phyloP scores from a whole-genome alignment of 1,140 invertebrate genomes.

The Formica selysi region DNA sequence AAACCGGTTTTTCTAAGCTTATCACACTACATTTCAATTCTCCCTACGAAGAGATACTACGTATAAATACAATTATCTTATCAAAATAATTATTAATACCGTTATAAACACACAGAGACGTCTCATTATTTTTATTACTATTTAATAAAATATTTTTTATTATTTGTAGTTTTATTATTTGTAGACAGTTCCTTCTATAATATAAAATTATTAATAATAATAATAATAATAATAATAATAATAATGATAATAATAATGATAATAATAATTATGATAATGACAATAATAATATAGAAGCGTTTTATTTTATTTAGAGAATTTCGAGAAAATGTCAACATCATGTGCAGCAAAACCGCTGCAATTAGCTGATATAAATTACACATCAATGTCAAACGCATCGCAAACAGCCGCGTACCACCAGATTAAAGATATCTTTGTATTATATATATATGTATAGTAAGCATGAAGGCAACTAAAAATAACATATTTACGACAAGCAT shows the following conservation, averaged over 20 bases:
- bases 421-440: constrained; percentile 71
- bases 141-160: not conserved
- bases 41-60: constrained; percentile 1
- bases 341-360: not conserved
- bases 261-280: not conserved
- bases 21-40: not conserved
- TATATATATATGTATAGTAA: constrained; percentile 57
- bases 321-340: not conserved
- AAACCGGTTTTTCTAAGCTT: constrained; percentile 3
- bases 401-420: constrained; percentile 56
- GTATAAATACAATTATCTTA: constrained; percentile 26
- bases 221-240: not conserved
- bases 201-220: not conserved
- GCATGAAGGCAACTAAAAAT: constrained; percentile 71
- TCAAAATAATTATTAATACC: constrained; percentile 6
- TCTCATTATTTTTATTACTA: not conserved
- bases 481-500: constrained; percentile 74
- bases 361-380: constrained; percentile 52
- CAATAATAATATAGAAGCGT: not conserved
- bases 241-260: not conserved
- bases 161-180: not conserved
- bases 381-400: constrained; percentile 65
- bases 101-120: not conserved
- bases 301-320: not conserved
- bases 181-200: not conserved